Evolutionary conservation across 2,888 invertebrate species (phyloP).

Genomic region (Tipula unca): DNA sequence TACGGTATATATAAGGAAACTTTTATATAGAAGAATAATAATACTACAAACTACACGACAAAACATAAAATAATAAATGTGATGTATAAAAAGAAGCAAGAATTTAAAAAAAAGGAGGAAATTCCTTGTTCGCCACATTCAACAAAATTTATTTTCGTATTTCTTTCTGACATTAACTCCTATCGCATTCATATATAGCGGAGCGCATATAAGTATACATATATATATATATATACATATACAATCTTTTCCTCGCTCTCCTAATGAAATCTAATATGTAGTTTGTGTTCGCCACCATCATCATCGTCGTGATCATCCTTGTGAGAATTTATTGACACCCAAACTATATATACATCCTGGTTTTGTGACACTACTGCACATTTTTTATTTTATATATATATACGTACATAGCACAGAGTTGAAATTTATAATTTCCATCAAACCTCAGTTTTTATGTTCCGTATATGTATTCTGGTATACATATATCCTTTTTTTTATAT

Average conservation of each 20-base stretch:
- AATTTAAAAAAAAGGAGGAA: background rate
- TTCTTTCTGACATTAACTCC: slow-evolving; percentile 43
- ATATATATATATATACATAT: background rate
- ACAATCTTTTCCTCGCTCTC: background rate
- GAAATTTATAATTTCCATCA: background rate
- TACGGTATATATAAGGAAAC: background rate
- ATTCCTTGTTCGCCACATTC: slow-evolving; percentile 8
- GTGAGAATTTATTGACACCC: slow-evolving; percentile 14
- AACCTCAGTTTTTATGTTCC: background rate
- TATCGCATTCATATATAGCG: slow-evolving; percentile 34
- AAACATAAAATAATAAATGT: slow-evolving; percentile 8
- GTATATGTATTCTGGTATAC: background rate
- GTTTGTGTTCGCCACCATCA: background rate
- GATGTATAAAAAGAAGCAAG: background rate
- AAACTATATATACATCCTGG: background rate
- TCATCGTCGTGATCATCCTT: background rate
- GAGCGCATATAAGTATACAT: background rate
- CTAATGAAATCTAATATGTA: background rate
- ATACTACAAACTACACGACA: background rate
- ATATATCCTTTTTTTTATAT: background rate
- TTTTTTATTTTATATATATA: background rate
- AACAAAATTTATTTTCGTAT: slow-evolving; percentile 14
- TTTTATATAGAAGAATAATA: background rate
- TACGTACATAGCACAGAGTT: background rate
- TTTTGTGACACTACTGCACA: background rate